phyloP scores from a whole-genome alignment of 1,140 invertebrate species.

The Platyscapa corneri region DNA sequence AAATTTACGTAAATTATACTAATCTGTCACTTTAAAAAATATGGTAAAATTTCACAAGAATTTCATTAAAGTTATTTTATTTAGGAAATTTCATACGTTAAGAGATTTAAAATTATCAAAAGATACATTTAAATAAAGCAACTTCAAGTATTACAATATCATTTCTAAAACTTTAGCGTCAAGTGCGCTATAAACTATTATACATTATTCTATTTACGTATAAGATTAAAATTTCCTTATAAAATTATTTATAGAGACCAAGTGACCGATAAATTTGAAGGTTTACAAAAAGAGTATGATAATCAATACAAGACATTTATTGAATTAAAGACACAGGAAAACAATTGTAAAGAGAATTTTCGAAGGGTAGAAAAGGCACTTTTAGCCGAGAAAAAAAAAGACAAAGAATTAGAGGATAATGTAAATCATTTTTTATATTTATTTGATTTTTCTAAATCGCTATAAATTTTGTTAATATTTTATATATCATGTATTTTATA shows the following conservation, averaged over 20 bases:
- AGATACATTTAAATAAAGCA: too few species aligned
- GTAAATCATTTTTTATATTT: constrained; percentile 34
- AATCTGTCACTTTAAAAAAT: too few species aligned
- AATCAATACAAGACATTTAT: constrained; percentile 52
- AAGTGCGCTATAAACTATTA: too few species aligned
- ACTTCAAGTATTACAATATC: too few species aligned
- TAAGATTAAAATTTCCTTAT: too few species aligned
- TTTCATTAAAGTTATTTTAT: too few species aligned
- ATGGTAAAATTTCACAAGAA: too few species aligned
- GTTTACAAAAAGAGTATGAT: constrained; percentile 57
- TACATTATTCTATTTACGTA: too few species aligned
- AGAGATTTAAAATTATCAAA: too few species aligned
- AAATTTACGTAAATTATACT: too few species aligned
- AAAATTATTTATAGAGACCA: constrained; percentile 52
- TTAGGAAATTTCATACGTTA: too few species aligned
- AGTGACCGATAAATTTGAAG: constrained; percentile 48
- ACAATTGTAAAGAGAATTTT: constrained; percentile 45
- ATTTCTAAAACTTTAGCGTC: too few species aligned
- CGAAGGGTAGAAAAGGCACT: constrained; percentile 53
- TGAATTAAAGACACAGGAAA: constrained; percentile 45
- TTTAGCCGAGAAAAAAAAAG: constrained; percentile 46
- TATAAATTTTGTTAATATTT: background rate
- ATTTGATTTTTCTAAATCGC: background rate
- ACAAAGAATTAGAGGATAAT: constrained; percentile 46
- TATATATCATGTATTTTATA: constrained; percentile 9